Evolutionary conservation across 2,113 vertebrate genomes (phyloP).

Genomic region (Megaleporinus macrocephalus): DNA sequence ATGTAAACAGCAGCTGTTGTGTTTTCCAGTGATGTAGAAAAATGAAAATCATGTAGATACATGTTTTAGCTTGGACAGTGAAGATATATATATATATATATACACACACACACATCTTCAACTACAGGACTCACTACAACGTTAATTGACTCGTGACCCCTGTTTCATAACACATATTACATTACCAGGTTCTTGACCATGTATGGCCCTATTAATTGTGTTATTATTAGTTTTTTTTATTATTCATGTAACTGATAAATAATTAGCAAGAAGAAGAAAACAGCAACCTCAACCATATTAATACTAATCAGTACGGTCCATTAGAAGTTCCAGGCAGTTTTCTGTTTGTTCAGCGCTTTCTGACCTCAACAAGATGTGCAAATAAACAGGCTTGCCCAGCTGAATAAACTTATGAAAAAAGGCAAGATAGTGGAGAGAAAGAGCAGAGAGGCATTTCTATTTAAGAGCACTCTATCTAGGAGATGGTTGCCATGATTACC

Average conservation of each 20-base stretch:
- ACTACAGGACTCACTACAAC: too few relatives aligned
- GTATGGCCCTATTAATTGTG: too few relatives aligned
- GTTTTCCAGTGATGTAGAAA: too few relatives aligned
- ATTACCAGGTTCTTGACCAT: too few relatives aligned
- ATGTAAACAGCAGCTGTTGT: too few relatives aligned
- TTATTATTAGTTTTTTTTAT: background rate
- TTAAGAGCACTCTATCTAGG: slow-evolving; percentile 27
- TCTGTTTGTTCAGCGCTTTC: background rate
- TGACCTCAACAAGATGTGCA: background rate
- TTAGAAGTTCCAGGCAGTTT: background rate
- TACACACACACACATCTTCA: too few relatives aligned
- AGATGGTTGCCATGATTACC: slow-evolving; percentile 50
- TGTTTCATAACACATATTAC: too few relatives aligned
- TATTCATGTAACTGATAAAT: background rate
- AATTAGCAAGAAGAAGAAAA: background rate
- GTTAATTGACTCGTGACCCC: too few relatives aligned
- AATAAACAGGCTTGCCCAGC: slow-evolving; percentile 20
- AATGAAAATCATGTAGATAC: too few relatives aligned
- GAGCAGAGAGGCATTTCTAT: slow-evolving; percentile 3
- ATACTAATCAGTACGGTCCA: background rate
- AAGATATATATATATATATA: too few relatives aligned
- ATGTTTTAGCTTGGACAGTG: too few relatives aligned
- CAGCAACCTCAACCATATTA: background rate
- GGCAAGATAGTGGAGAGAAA: background rate
- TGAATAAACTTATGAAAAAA: slow-evolving; percentile 9